A percentile compares a stretch with the other conserved stretches of the same genome.
Conservation (phyloP, 2,888 invertebrate genomes). For the Nomada fucata region DNA sequence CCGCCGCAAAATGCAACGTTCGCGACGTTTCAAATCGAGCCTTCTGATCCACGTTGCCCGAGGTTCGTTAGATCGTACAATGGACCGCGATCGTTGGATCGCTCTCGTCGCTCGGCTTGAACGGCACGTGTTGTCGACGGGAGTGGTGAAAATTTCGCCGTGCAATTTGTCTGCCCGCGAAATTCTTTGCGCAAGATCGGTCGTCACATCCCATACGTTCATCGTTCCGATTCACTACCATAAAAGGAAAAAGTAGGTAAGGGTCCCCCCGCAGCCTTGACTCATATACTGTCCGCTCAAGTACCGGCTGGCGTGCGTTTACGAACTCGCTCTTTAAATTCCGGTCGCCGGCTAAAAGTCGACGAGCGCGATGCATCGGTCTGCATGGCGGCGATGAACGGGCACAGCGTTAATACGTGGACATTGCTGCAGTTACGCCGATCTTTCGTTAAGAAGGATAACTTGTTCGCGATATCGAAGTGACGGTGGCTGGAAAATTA, state of each 20-base stretch:
- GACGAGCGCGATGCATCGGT: constrained; percentile 41
- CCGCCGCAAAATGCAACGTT: not conserved
- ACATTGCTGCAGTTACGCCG: too few relatives aligned
- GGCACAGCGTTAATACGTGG: not conserved
- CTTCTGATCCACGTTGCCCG: too few relatives aligned
- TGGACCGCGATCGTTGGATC: too few relatives aligned
- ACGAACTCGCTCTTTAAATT: constrained; percentile 57
- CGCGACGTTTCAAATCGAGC: too few relatives aligned
- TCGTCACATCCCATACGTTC: constrained; percentile 65
- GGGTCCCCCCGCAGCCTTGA: constrained; percentile 80
- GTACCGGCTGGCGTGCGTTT: constrained; percentile 55
- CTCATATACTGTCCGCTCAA: constrained; percentile 70
- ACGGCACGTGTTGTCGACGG: not conserved
- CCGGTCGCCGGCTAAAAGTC: constrained; percentile 45
- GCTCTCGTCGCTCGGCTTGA: not conserved
- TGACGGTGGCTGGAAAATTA: not conserved
- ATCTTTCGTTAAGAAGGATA: not conserved
- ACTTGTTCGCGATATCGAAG: too few relatives aligned
- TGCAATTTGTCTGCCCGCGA: constrained; percentile 32
- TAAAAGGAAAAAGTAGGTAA: constrained; percentile 82
- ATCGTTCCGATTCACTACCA: constrained; percentile 74
- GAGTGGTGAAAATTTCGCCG: constrained; percentile 36
- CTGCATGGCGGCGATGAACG: not conserved
- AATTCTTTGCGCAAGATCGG: constrained; percentile 69
- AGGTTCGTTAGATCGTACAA: too few relatives aligned